Conservation (phyloP, 2,888 invertebrate species). For the Epinotia brunnichana region DNA sequence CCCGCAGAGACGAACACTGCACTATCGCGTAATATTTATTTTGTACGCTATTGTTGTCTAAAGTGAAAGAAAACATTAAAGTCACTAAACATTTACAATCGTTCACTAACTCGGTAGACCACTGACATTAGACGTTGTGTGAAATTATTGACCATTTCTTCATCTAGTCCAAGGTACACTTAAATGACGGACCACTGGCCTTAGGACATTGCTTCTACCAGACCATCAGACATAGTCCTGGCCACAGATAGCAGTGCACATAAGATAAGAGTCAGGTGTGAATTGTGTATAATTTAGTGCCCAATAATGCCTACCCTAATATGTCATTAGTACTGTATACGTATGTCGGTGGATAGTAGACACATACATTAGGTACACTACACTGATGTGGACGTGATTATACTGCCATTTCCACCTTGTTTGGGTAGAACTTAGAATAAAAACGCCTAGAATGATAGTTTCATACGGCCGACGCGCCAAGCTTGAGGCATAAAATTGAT, state of each 20-base stretch:
- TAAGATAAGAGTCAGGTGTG: background rate
- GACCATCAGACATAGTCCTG: background rate
- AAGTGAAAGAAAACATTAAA: slow-evolving; percentile 13
- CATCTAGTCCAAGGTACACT: background rate
- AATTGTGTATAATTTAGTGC: background rate
- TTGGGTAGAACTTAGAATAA: background rate
- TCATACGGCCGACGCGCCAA: too few relatives aligned
- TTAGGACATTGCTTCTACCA: background rate
- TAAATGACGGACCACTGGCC: background rate
- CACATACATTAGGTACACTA: background rate
- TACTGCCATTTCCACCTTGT: background rate
- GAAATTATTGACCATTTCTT: background rate
- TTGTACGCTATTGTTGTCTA: slow-evolving; percentile 23
- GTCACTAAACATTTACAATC: slow-evolving; percentile 25
- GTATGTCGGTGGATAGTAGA: background rate
- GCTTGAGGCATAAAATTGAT: too few relatives aligned
- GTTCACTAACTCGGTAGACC: slow-evolving; percentile 21
- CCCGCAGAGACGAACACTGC: slow-evolving; percentile 25
- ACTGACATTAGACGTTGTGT: slow-evolving; percentile 16
- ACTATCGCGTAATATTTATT: slow-evolving; percentile 21
- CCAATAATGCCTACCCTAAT: background rate
- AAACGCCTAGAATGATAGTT: too few relatives aligned
- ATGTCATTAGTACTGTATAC: background rate
- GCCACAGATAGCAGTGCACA: background rate
- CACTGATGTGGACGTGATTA: background rate